A percentile compares a stretch with the other conserved stretches of the same genome.
phyloP scores from a whole-genome alignment of 2,888 invertebrate genomes.

The Diploptera punctata region DNA sequence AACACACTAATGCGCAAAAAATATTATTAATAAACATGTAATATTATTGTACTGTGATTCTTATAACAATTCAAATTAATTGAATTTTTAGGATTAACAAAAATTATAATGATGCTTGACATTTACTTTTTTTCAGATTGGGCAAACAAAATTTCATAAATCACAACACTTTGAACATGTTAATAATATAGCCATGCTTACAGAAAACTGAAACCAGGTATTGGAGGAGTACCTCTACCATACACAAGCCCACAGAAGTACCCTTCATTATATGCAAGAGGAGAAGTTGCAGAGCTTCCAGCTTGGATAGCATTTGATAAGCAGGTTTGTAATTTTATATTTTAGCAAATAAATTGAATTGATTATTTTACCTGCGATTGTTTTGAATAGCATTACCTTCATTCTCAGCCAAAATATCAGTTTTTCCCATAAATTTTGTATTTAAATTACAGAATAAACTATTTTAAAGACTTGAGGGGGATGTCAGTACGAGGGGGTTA shows the following conservation, averaged over 20 bases:
- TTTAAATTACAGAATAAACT: too few species aligned
- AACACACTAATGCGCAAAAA: too few species aligned
- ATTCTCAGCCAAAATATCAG: too few species aligned
- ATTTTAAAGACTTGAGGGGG: too few species aligned
- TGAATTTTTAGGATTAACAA: background rate
- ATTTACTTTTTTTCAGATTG: slow-evolving; percentile 59
- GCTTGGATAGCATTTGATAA: slow-evolving; percentile 90
- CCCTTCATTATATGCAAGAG: slow-evolving; percentile 77
- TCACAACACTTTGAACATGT: slow-evolving; percentile 67
- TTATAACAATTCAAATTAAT: too few species aligned
- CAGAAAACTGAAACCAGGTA: slow-evolving; percentile 66
- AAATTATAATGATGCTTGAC: background rate
- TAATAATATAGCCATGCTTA: slow-evolving; percentile 65
- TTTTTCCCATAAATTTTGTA: too few species aligned
- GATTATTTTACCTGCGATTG: too few species aligned
- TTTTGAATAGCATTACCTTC: too few species aligned
- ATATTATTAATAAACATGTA: background rate
- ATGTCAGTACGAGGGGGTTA: too few species aligned
- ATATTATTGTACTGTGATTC: background rate
- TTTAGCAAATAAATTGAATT: too few species aligned
- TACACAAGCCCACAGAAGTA: slow-evolving; percentile 60
- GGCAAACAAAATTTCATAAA: slow-evolving; percentile 67
- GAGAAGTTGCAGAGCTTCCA: slow-evolving; percentile 76
- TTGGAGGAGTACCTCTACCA: slow-evolving; percentile 62
- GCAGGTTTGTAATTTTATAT: too few species aligned